Conservation (phyloP, 2,888 invertebrate species). For the Hanleya hanleyi region DNA sequence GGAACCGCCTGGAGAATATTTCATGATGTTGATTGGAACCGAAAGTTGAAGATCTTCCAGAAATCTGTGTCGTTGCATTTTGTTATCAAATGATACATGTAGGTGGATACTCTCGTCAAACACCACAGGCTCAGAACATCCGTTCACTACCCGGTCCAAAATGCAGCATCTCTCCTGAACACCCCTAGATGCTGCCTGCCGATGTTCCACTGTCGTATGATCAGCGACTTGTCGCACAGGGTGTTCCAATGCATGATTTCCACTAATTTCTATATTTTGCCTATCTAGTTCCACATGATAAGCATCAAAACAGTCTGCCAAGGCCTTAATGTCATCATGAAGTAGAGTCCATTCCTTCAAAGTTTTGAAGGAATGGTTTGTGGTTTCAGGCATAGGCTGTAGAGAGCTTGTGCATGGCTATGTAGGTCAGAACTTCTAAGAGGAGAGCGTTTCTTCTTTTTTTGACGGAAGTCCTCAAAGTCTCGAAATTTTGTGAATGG, state of each 20-base stretch:
- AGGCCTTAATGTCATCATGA: constrained; percentile 2
- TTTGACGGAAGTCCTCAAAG: constrained; percentile 31
- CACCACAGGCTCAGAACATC: too few species aligned
- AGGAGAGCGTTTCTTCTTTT: constrained; percentile 27
- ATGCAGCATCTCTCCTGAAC: too few species aligned
- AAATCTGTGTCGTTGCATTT: constrained; percentile 16
- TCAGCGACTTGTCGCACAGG: constrained; percentile 19
- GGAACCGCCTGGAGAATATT: constrained; percentile 31
- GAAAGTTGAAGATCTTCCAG: constrained; percentile 21
- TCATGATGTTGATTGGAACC: constrained; percentile 24
- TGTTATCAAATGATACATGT: constrained; percentile 1
- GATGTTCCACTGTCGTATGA: constrained; percentile 13
- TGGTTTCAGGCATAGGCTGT: constrained; percentile 22
- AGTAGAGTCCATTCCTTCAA: constrained; percentile 14
- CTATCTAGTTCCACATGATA: constrained; percentile 12
- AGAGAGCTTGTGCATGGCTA: constrained; percentile 28
- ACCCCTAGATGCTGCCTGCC: neutral
- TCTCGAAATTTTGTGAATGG: constrained; percentile 21
- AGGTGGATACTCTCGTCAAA: constrained; percentile 28
- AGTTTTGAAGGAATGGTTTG: constrained; percentile 22
- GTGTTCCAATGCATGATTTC: constrained; percentile 4
- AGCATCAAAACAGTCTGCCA: constrained; percentile 18
- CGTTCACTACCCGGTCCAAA: neutral
- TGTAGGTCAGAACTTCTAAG: constrained; percentile 2
- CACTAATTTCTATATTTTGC: neutral